These are phyloP conservation scores for Cacoxenus indagator DNA, from an alignment of 2,888 invertebrate species.

Conservation along the genomic window DNA sequence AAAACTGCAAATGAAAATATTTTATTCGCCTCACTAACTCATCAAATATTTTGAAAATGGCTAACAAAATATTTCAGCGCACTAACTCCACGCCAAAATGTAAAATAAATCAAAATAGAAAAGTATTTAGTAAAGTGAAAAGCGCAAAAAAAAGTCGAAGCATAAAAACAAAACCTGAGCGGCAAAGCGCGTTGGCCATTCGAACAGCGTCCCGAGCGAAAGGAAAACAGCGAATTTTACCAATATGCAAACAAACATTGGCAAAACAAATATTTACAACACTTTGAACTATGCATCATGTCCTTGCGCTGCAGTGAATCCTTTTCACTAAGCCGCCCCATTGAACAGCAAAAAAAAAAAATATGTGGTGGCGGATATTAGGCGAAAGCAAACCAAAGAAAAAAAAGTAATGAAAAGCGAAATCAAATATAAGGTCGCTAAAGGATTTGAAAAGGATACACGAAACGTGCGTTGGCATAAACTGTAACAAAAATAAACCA, in stretches of 20 bases:
- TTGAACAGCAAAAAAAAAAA: slow-evolving; percentile 37
- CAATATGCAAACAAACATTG: slow-evolving; percentile 55
- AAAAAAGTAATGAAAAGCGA: no score
- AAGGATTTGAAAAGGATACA: slow-evolving; percentile 36
- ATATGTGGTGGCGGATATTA: slow-evolving; percentile 21
- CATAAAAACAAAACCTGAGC: slow-evolving; percentile 20
- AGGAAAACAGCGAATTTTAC: slow-evolving; percentile 30
- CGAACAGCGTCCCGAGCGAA: slow-evolving; percentile 37
- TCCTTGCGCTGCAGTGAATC: not conserved
- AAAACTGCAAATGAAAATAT: not conserved
- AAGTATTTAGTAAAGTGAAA: slow-evolving; percentile 22
- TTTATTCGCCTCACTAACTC: slow-evolving; percentile 27
- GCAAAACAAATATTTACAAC: slow-evolving; percentile 58
- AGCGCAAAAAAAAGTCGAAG: slow-evolving; percentile 25
- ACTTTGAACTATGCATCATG: slow-evolving; percentile 48
- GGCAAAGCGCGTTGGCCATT: slow-evolving; percentile 26
- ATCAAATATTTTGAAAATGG: slow-evolving; percentile 52
- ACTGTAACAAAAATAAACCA: not conserved
- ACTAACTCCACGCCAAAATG: slow-evolving; percentile 55
- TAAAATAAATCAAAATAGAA: slow-evolving; percentile 46
- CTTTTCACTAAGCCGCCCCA: slow-evolving; percentile 36
- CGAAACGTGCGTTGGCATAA: not conserved
- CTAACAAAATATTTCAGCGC: slow-evolving; percentile 52
- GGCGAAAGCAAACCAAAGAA: slow-evolving; percentile 8
- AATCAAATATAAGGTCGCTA: slow-evolving; percentile 35